These are phyloP conservation scores for Alligator sinensis DNA, from an alignment of 2,113 vertebrate species.

Conservation along the genomic window DNA sequence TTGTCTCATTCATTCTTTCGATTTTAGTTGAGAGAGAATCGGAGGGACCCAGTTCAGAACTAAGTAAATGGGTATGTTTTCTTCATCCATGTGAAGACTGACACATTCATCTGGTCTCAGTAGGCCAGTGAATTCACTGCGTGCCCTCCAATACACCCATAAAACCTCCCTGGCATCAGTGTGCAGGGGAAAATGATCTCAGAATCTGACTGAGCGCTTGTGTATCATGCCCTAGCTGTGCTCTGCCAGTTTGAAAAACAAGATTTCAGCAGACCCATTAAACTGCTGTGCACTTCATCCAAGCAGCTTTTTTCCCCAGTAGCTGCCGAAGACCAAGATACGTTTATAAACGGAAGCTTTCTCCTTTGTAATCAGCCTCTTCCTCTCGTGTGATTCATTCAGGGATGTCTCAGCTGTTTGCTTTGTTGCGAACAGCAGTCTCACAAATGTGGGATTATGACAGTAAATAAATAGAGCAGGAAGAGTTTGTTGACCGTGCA, in stretches of 20 bases:
- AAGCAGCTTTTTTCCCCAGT: background rate
- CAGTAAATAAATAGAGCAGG: background rate
- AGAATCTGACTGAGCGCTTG: fast-evolving
- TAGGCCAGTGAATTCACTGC: background rate
- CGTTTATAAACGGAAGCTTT: background rate
- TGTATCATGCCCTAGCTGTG: fast-evolving
- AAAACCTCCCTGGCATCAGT: fast-evolving
- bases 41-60: too few species aligned
- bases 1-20: background rate
- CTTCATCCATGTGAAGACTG: background rate
- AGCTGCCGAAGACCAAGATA: background rate
- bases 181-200: fast-evolving
- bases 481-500: background rate
- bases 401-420: background rate
- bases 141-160: fast-evolving
- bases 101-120: background rate
- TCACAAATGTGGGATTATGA: background rate
- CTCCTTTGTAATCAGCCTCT: background rate
- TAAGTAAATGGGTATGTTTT: background rate
- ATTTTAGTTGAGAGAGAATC: background rate
- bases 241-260: background rate
- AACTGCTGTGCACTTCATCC: background rate
- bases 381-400: background rate
- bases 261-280: background rate
- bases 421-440: background rate